Conservation (phyloP, 37 sponge, comb jelly and placozoan genomes). For the Chondrilla cf. caribensis region DNA sequence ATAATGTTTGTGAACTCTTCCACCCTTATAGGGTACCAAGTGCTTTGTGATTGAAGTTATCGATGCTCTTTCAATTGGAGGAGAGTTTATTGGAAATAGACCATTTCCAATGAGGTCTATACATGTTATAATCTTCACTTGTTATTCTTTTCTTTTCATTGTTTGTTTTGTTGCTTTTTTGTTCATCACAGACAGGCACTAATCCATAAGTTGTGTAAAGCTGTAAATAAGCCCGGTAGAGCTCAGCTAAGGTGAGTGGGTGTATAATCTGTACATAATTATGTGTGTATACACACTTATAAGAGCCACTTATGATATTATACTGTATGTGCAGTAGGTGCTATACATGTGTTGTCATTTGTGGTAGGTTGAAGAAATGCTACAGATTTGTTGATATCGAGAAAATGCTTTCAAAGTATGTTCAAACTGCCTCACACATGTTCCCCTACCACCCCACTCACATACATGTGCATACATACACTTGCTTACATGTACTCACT, state of each 20-base stretch:
- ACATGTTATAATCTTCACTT: too few species aligned
- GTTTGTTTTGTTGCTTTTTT: neutral
- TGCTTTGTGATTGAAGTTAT: slow-evolving; percentile 42
- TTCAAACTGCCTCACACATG: too few species aligned
- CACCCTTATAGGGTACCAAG: slow-evolving; percentile 4
- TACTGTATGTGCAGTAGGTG: neutral
- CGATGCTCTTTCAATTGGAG: slow-evolving; percentile 53
- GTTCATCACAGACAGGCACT: neutral
- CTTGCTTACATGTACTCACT: slow-evolving; percentile 33
- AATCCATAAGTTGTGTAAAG: neutral
- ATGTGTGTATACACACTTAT: too few species aligned
- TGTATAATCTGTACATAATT: too few species aligned
- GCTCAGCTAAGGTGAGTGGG: neutral
- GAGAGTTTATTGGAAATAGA: slow-evolving; percentile 23
- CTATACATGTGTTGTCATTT: neutral
- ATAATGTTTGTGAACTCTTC: too few species aligned
- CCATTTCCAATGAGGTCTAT: slow-evolving; percentile 62
- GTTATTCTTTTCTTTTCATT: too few species aligned
- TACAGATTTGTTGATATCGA: too few species aligned
- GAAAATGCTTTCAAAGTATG: neutral
- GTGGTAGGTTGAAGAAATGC: neutral
- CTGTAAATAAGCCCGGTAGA: slow-evolving; percentile 3
- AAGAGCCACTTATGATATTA: neutral
- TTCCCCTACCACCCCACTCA: too few species aligned
- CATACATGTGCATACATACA: too few species aligned